A percentile compares a stretch with the other conserved stretches of the same genome.
phyloP scores from a whole-genome alignment of 2,113 vertebrate genomes.

The Ardeotis arabs region DNA sequence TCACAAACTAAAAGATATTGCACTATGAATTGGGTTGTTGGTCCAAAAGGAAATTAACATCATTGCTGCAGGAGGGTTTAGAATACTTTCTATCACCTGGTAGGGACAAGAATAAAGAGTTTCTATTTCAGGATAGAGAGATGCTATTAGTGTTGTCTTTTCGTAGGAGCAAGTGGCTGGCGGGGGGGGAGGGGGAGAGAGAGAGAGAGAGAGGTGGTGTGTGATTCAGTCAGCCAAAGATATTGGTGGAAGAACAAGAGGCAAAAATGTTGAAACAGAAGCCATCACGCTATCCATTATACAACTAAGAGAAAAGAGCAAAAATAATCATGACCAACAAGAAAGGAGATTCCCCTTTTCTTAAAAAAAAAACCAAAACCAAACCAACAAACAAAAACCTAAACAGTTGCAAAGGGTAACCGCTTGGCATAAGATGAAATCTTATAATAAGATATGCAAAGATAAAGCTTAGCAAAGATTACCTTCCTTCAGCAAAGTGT shows the following conservation, averaged over 20 bases:
- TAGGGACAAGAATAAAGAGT: neutral
- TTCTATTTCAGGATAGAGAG: neutral
- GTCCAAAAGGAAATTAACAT: neutral
- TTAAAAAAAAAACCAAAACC: neutral
- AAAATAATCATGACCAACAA: neutral
- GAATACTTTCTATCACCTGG: neutral
- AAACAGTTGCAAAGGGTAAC: neutral
- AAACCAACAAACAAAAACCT: rapidly evolving
- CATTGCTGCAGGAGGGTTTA: neutral
- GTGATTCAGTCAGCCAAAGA: neutral
- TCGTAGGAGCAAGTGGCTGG: neutral
- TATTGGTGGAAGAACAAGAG: neutral
- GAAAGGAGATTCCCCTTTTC: neutral
- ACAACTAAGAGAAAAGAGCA: neutral
- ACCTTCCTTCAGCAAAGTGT: neutral
- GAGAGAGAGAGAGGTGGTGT: neutral
- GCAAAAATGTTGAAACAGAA: neutral
- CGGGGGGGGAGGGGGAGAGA: rapidly evolving
- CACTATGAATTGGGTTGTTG: neutral
- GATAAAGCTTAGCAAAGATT: neutral
- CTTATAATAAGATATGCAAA: neutral
- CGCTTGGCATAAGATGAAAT: neutral
- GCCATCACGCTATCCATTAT: neutral
- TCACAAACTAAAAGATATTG: neutral
- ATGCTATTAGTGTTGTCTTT: neutral